Evolutionary conservation across 2,113 vertebrate species (phyloP).

Genomic region (Sphyrna mokarran): DNA sequence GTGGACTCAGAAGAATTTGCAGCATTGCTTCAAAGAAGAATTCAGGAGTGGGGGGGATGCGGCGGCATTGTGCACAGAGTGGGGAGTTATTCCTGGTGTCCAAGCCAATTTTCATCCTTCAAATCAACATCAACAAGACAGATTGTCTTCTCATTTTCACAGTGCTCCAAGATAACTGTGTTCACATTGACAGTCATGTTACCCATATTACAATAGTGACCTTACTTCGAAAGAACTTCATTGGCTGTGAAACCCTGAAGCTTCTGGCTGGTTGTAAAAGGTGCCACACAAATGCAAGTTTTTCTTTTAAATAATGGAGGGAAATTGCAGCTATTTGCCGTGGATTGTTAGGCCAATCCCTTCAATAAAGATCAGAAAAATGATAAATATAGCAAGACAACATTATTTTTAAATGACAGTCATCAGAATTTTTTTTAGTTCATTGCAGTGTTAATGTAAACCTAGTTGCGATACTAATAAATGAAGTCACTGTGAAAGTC

Average conservation of each 20-base stretch:
- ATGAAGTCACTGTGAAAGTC: no score
- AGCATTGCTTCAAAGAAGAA: neutral
- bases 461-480: no score
- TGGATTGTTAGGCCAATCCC: neutral
- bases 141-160: neutral
- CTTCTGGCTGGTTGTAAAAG: neutral
- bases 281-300: neutral
- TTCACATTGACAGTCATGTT: neutral
- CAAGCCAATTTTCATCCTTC: neutral
- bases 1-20: neutral
- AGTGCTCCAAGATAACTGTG: neutral
- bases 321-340: neutral
- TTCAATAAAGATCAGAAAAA: neutral
- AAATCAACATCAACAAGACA: neutral
- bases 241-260: neutral
- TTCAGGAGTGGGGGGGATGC: no score
- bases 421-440: no score
- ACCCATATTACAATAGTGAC: no score
- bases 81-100: neutral
- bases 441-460: no score
- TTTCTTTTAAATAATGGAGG: neutral
- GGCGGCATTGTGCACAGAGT: no score
- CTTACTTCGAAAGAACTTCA: neutral
- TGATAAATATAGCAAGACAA: neutral
- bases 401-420: no score